These are phyloP conservation scores for Cephus nigrinus DNA, from an alignment of 2,888 invertebrate genomes.

Conservation along the genomic window DNA sequence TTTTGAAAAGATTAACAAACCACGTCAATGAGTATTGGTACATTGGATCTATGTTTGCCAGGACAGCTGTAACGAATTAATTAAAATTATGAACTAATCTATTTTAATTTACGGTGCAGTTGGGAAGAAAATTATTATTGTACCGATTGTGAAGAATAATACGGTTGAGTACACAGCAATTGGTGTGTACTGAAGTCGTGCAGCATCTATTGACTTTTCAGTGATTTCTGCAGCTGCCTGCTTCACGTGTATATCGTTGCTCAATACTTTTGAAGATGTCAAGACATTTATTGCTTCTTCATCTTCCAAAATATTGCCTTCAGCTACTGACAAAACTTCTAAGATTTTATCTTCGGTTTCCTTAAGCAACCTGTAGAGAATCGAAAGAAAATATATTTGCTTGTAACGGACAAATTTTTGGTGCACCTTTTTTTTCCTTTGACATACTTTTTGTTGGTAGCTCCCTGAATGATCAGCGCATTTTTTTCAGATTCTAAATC, in stretches of 20 bases:
- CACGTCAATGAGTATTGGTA: conserved; percentile 95
- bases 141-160: conserved; percentile 90
- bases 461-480: conserved; percentile 86
- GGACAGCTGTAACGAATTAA: conserved; percentile 72
- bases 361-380: conserved; percentile 73
- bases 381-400: not conserved
- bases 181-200: conserved; percentile 87
- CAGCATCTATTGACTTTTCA: conserved; percentile 88
- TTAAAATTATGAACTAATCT: not conserved
- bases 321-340: conserved; percentile 77
- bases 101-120: not conserved
- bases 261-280: conserved; percentile 88
- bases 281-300: conserved; percentile 88
- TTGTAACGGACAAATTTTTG: not conserved
- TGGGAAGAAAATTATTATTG: not conserved
- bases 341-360: conserved; percentile 94
- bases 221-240: conserved; percentile 91
- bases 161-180: conserved; percentile 91
- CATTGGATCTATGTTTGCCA: conserved; percentile 96
- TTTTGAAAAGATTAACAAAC: conserved; percentile 91
- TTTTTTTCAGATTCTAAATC: conserved; percentile 93
- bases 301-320: conserved; percentile 88
- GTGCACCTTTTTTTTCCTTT: not conserved
- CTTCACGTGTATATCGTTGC: conserved; percentile 92
- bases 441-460: conserved; percentile 77